Evolutionary conservation across 2,888 invertebrate genomes (phyloP).

Genomic region (Lycaena phlaeas): DNA sequence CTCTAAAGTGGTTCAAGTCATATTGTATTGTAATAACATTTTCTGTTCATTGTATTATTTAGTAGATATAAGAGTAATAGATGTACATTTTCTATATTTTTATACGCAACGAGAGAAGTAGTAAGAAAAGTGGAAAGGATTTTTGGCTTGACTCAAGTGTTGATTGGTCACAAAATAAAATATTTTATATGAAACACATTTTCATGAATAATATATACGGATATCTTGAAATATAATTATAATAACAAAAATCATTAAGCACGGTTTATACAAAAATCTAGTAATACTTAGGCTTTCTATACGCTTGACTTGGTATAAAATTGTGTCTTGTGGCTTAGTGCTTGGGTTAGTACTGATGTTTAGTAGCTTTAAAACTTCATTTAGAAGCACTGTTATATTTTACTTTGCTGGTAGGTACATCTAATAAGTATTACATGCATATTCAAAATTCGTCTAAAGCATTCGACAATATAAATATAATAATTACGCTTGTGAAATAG

Average conservation of each 20-base stretch:
- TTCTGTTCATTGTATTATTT: constrained; percentile 15
- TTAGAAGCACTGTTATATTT: not conserved
- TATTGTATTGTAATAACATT: too few species aligned
- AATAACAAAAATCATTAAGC: not conserved
- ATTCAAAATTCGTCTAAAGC: not conserved
- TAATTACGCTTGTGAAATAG: not conserved
- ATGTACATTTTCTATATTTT: constrained; percentile 30
- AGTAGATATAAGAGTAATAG: constrained; percentile 19
- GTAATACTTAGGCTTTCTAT: not conserved
- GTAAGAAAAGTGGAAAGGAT: not conserved
- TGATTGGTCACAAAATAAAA: constrained; percentile 7
- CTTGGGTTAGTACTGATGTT: not conserved
- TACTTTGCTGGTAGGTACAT: not conserved
- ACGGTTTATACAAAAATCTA: not conserved
- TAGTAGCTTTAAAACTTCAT: not conserved
- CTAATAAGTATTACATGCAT: constrained; percentile 1
- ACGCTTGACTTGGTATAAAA: not conserved
- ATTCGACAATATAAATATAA: not conserved
- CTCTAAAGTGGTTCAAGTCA: too few species aligned
- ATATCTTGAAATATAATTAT: not conserved
- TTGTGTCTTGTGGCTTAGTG: not conserved
- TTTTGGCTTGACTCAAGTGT: not conserved
- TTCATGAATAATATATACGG: not conserved
- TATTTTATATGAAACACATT: not conserved
- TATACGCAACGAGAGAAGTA: constrained; percentile 21